Conservation (phyloP, 2,888 invertebrate genomes). For the Polydesmus complanatus region DNA sequence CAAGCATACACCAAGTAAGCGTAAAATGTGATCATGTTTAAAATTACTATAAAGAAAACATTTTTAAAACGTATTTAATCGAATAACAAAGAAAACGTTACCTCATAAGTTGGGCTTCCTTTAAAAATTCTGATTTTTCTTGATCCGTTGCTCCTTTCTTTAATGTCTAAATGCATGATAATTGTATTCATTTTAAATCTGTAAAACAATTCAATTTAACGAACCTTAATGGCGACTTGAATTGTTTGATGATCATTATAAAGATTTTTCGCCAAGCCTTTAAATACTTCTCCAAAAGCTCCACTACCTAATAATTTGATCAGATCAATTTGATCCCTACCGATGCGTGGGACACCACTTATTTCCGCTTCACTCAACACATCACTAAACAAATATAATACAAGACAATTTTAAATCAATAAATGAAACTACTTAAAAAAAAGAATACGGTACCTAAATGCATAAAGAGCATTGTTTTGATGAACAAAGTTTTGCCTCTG, state of each 20-base stretch:
- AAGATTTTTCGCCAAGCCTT: constrained; percentile 65
- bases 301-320: constrained; percentile 86
- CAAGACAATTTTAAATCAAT: constrained; percentile 1
- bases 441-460: constrained; percentile 27
- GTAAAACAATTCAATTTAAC: not conserved
- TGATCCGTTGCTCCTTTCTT: constrained; percentile 79
- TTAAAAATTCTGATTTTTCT: constrained; percentile 83
- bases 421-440: not conserved
- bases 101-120: constrained; percentile 91
- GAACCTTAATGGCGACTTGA: constrained; percentile 82
- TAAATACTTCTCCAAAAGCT: constrained; percentile 94
- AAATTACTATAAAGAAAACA: constrained; percentile 50
- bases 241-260: constrained; percentile 40
- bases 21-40: constrained; percentile 86
- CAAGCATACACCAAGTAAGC: constrained; percentile 82
- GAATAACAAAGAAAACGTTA: constrained; percentile 16
- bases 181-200: not conserved
- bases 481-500: constrained; percentile 53
- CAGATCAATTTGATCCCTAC: constrained; percentile 68
- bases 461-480: constrained; percentile 71
- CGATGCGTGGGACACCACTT: constrained; percentile 68
- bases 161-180: constrained; percentile 55
- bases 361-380: constrained; percentile 59
- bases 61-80: not conserved
- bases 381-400: constrained; percentile 24